Evolutionary conservation across 2,888 invertebrate species (phyloP), one percentile per base, ranked within the genome.

Genomic region (Omphaloscelis lunosa): DNA sequence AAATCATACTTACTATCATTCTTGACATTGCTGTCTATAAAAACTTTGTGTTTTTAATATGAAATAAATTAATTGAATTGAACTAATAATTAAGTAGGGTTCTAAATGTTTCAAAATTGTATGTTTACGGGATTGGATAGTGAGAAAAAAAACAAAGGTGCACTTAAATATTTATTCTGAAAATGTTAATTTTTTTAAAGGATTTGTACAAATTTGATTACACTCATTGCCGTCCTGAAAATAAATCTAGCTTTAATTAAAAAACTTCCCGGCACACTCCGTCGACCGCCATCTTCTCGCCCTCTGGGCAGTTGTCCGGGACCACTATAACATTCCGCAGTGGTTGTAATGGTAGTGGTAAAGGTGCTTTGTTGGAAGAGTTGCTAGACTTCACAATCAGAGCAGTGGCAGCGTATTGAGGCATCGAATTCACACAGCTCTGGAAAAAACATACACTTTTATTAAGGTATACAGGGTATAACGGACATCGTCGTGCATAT

Each of bases 181-280:
- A 48, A 59, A 51, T 27, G 0, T 15, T 41, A 58, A 9, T 41
- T 61, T 75, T 76, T 59, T 15, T 6, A 1, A 11, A 8, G 27
- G 11, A 11, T 15, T 59, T 69, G 17, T 58, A 58, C 12, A 59
- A n/a, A 39, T 70, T 48, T 11, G 1, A 17, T 51, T 8, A 34
- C 58, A 45, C 27, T 23, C 34, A 58, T 75, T 39, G 23, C 45
- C 27, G 23, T 48, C 41, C 56, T 29, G 1, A 23, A 62, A 29
- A 56, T 0, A 45, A 15, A 27, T 58, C 20, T 23, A 34, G n/a
- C 17, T 53, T 51, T 58, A 70, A n/a, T 77, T 17, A 78, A 76
- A 67, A 80, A 63, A 82, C 68, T 71, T 84, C 79, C 6, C 82
- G 77, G 39, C 89, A 89, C 12, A 84, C 74, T 66, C 89, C 85